Conservation (phyloP, 2,797 vertebrate genomes). For the Synanceia verrucosa region DNA sequence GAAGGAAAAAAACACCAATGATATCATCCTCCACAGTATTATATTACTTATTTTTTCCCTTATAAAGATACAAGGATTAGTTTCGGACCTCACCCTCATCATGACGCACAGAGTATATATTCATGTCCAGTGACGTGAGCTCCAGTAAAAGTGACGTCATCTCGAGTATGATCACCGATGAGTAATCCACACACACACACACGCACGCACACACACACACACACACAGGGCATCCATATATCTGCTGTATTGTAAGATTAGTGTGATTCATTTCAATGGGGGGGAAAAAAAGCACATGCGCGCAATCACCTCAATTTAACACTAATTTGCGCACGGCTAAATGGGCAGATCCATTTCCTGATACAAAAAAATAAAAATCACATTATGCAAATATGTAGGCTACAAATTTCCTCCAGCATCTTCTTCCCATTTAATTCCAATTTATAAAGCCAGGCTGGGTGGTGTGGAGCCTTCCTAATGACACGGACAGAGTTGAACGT, state of each 20-base stretch:
- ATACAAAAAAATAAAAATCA: conserved; percentile 51
- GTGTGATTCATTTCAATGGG: conserved; percentile 26
- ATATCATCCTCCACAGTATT: too few species aligned
- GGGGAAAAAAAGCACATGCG: conserved; percentile 24
- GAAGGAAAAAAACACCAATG: too few species aligned
- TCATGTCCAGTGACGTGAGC: conserved; percentile 35
- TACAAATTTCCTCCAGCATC: conserved; percentile 43
- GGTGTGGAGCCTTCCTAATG: conserved; percentile 51
- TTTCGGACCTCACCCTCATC: not conserved
- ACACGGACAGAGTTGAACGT: conserved; percentile 50
- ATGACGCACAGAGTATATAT: not conserved
- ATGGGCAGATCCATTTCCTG: conserved; percentile 65
- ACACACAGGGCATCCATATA: not conserved
- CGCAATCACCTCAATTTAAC: conserved; percentile 53
- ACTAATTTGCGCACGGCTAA: conserved; percentile 58
- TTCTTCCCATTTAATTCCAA: conserved; percentile 34
- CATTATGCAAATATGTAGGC: conserved; percentile 64
- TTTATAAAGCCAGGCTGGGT: conserved; percentile 35
- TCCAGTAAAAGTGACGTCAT: conserved; percentile 68
- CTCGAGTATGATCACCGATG: conserved; percentile 37
- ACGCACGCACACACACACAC: not conserved
- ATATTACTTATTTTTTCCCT: too few species aligned
- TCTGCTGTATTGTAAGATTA: conserved; percentile 29
- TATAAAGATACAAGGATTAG: too few species aligned
- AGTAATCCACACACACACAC: conserved; percentile 21